These are phyloP conservation scores for Myotis planiceps DNA, from an alignment of 2,797 vertebrate species.

Conservation along the genomic window DNA sequence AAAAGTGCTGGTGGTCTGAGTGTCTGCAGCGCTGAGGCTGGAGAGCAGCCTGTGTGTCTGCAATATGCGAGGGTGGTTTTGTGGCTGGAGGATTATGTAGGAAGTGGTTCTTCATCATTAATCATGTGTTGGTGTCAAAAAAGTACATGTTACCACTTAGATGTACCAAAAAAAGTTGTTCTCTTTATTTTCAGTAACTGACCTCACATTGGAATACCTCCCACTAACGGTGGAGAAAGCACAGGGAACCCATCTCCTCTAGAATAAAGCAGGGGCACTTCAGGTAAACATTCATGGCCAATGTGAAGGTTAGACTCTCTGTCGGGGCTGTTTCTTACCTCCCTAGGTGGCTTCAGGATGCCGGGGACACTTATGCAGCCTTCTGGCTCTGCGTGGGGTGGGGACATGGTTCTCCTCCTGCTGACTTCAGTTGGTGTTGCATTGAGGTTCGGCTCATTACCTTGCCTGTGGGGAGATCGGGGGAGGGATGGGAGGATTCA, in stretches of 20 bases:
- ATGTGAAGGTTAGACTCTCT: not conserved
- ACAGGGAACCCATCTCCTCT: not conserved
- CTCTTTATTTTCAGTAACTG: not conserved
- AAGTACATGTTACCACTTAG: not conserved
- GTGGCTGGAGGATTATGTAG: not conserved
- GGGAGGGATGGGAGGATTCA: not conserved
- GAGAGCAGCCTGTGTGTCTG: not conserved
- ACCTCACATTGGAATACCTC: not conserved
- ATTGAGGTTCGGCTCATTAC: not conserved
- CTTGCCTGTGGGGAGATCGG: not conserved
- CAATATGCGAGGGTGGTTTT: not conserved
- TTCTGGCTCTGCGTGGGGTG: not conserved
- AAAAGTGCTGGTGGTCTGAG: not conserved
- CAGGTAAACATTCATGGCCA: not conserved
- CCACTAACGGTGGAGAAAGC: not conserved
- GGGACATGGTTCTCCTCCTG: not conserved
- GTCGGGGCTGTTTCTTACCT: not conserved
- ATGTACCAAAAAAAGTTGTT: not conserved
- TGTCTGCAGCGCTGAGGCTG: not conserved
- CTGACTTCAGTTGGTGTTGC: accelerated
- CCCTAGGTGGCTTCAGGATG: not conserved
- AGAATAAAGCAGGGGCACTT: not conserved
- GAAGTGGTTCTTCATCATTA: not conserved
- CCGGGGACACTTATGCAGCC: not conserved
- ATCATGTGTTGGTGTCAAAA: not conserved